Evolutionary conservation across 92 coral and sea anemone species (phyloP).

Genomic region (Epizoanthus stellaris): DNA sequence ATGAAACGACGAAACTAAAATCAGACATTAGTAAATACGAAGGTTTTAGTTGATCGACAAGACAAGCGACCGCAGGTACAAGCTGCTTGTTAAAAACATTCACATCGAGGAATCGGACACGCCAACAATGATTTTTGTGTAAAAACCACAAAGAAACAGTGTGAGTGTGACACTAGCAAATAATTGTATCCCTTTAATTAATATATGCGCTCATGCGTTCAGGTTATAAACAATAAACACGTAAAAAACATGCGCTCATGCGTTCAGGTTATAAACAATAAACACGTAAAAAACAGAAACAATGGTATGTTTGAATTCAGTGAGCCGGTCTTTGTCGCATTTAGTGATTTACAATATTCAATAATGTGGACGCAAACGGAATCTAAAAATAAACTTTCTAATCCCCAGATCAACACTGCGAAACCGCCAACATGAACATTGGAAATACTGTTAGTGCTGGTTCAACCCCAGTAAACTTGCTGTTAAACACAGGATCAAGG

Average conservation of each 20-base stretch:
- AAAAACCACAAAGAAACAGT: slow-evolving; percentile 9
- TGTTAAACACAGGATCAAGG: not conserved
- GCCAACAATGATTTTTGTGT: slow-evolving; percentile 4
- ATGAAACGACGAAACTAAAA: slow-evolving; percentile 3
- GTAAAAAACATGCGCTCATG: not conserved
- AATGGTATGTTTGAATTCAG: not conserved
- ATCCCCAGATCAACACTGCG: too few species aligned
- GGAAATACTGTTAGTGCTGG: too few species aligned
- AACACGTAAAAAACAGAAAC: not conserved
- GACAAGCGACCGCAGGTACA: slow-evolving; percentile 15
- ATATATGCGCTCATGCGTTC: slow-evolving; percentile 7
- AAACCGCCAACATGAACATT: too few species aligned
- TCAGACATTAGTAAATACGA: not conserved
- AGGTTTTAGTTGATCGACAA: not conserved
- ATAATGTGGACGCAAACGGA: not conserved
- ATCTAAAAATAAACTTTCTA: not conserved
- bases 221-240: not conserved
- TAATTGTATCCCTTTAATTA: not conserved
- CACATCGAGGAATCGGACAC: not conserved
- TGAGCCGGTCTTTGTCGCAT: not conserved
- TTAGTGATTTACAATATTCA: not conserved
- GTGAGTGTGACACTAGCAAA: slow-evolving; percentile 18
- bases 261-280: not conserved
- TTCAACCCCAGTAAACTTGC: not conserved
- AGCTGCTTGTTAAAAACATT: slow-evolving; percentile 1